phyloP scores from a whole-genome alignment of 2,797 vertebrate species.

The Sciaenops ocellatus region DNA sequence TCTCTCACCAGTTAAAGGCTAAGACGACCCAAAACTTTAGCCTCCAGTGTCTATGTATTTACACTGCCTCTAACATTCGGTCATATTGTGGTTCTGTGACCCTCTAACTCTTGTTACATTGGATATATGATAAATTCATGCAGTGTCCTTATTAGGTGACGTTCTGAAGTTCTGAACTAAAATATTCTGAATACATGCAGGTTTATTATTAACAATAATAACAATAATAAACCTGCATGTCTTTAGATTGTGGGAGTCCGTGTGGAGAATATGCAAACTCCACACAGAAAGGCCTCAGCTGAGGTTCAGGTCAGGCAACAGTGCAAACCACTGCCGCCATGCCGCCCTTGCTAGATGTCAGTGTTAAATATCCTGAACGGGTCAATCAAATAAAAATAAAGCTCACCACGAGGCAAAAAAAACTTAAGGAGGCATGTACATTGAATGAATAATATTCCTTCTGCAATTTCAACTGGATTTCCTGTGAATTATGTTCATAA shows the following conservation, averaged over 20 bases:
- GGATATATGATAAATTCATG: background rate
- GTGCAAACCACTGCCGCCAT: too few relatives aligned
- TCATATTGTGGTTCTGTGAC: background rate
- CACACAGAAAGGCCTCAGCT: too few relatives aligned
- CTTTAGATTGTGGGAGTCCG: too few relatives aligned
- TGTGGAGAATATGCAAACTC: too few relatives aligned
- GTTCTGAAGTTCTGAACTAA: background rate
- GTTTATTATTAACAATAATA: too few relatives aligned
- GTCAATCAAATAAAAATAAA: background rate
- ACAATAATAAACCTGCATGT: too few relatives aligned
- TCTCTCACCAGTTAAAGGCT: background rate
- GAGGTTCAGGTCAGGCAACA: too few relatives aligned
- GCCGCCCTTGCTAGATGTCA: too few relatives aligned
- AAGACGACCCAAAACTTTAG: background rate
- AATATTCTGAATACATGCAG: too few relatives aligned
- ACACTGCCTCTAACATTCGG: background rate
- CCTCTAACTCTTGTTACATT: background rate
- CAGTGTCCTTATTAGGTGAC: background rate
- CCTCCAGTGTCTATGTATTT: background rate
- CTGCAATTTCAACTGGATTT: background rate
- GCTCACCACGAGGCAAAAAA: background rate
- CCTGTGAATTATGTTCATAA: background rate
- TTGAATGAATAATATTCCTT: background rate
- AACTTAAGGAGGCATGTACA: background rate
- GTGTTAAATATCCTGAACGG: background rate